Evolutionary conservation across 2,888 invertebrate species (phyloP).

Genomic region (Eurois occulta): DNA sequence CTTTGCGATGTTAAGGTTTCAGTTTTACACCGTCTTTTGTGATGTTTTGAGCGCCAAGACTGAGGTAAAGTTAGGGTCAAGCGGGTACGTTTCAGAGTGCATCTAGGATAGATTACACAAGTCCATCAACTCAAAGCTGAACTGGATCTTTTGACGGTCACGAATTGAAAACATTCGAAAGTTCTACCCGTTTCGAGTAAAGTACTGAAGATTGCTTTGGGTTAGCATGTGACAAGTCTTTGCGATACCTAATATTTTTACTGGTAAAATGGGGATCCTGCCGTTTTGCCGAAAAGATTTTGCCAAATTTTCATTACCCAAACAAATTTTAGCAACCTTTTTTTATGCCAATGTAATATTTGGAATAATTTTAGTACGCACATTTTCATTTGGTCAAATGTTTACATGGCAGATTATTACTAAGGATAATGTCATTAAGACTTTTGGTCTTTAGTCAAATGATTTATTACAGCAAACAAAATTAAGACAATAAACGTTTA

Average conservation of each 20-base stretch:
- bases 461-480: too few species aligned
- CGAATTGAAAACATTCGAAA: not conserved
- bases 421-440: too few species aligned
- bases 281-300: too few species aligned
- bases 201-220: not conserved
- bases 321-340: too few species aligned
- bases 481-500: too few species aligned
- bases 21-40: conserved; percentile 12
- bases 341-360: too few species aligned
- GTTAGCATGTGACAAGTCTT: not conserved
- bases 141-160: not conserved
- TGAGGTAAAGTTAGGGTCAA: not conserved
- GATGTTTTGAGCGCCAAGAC: not conserved
- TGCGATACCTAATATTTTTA: not conserved
- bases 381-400: too few species aligned
- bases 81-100: not conserved
- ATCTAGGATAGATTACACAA: conserved; percentile 12
- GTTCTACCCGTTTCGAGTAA: not conserved
- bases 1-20: conserved; percentile 15
- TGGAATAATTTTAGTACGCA: too few species aligned
- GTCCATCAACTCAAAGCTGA: not conserved
- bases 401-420: too few species aligned
- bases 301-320: too few species aligned
- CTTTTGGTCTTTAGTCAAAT: too few species aligned
- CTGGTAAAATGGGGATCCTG: not conserved